These are phyloP conservation scores for Ia io DNA, from an alignment of 2,113 vertebrate genomes.

Conservation along the genomic window DNA sequence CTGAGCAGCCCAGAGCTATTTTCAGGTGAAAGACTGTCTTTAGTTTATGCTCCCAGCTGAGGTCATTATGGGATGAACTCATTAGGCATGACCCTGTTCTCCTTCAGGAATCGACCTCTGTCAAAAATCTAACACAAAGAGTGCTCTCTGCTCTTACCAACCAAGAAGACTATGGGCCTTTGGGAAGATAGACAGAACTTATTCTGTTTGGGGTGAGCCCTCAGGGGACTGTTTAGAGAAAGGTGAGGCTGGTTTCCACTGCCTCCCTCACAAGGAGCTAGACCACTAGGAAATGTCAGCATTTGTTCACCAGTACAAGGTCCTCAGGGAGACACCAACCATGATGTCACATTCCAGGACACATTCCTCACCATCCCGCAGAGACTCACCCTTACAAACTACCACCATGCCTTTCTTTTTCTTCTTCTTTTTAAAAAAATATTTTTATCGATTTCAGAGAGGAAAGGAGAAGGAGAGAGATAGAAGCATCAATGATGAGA, in stretches of 20 bases:
- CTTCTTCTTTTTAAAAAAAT: too few species aligned
- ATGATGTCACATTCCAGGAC: not conserved
- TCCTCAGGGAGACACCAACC: not conserved
- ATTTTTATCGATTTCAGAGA: too few species aligned
- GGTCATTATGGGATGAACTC: not conserved
- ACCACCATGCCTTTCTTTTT: not conserved
- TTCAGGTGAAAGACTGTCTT: not conserved
- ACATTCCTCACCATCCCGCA: not conserved
- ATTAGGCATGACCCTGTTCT: not conserved
- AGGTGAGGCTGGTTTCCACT: not conserved
- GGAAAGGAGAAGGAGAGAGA: too few species aligned
- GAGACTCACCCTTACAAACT: not conserved
- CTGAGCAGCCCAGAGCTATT: not conserved
- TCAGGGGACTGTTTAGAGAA: not conserved
- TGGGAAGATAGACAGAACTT: not conserved
- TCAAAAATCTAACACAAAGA: not conserved
- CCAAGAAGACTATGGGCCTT: not conserved
- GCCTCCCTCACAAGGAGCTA: not conserved
- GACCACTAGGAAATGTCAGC: not conserved
- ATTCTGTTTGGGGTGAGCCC: not conserved
- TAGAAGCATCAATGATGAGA: too few species aligned
- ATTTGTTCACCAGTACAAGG: not conserved
- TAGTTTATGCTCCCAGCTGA: not conserved
- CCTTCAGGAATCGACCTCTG: not conserved
- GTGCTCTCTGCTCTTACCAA: not conserved